Conservation (phyloP, 2,797 vertebrate species). For the Hybognathus amarus region DNA sequence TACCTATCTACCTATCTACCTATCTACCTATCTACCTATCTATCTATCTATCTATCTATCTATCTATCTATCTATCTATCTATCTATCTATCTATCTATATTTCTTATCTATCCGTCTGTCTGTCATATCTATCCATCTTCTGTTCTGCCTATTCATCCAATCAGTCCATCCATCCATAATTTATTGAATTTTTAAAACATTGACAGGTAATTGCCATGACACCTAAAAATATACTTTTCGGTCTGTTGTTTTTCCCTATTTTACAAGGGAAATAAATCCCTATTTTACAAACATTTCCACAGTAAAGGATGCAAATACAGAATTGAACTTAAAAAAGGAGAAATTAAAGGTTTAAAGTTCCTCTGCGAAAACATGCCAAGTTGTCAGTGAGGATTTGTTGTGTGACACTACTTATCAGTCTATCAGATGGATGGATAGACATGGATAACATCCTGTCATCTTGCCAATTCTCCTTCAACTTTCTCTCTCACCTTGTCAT, state of each 20-base stretch:
- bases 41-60: too few species aligned
- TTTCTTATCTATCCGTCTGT: too few species aligned
- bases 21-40: too few species aligned
- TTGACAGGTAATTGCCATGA: too few species aligned
- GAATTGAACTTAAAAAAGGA: not conserved
- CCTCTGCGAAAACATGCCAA: not conserved
- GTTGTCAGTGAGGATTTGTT: not conserved
- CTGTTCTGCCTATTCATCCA: too few species aligned
- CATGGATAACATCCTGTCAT: conserved; percentile 24
- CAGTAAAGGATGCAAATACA: not conserved
- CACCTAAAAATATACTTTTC: not conserved
- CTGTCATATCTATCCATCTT: too few species aligned
- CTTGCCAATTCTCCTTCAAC: conserved; percentile 47
- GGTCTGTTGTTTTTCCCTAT: not conserved
- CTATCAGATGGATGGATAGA: conserved; percentile 16
- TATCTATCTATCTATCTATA: too few species aligned
- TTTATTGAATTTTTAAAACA: not conserved
- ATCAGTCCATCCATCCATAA: not conserved
- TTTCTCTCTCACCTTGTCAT: conserved; percentile 41
- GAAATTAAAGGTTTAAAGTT: not conserved
- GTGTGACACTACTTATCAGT: not conserved
- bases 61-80: too few species aligned
- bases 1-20: too few species aligned
- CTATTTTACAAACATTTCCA: not conserved
- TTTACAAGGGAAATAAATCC: not conserved